Evolutionary conservation across 2,797 vertebrate genomes (phyloP).

Genomic region (Cuculus canorus): DNA sequence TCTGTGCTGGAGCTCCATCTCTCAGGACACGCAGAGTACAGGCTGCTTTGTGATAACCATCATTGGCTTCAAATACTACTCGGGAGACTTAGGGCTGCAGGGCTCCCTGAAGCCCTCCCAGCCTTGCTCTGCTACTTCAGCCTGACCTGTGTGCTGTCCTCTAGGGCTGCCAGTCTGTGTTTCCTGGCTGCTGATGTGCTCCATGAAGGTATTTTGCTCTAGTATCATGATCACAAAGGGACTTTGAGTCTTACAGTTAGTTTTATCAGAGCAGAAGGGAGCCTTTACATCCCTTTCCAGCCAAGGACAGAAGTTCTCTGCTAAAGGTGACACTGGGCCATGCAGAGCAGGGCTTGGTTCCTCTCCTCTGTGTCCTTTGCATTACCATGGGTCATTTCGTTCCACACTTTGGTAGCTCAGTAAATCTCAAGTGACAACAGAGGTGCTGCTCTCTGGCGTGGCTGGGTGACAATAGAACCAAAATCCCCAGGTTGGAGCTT

Average conservation of each 20-base stretch:
- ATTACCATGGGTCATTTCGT: neutral
- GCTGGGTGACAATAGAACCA: rapidly evolving
- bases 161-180: neutral
- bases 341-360: neutral
- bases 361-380: neutral
- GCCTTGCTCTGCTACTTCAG: too few species aligned
- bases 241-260: neutral
- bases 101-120: too few species aligned
- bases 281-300: neutral
- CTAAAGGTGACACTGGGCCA: neutral
- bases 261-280: neutral
- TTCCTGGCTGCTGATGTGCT: neutral
- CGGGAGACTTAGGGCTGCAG: neutral
- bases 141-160: neutral
- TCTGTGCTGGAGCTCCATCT: neutral
- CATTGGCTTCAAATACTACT: neutral
- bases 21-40: neutral
- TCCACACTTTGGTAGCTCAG: neutral
- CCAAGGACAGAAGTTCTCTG: neutral
- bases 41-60: neutral
- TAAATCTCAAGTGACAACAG: neutral
- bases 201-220: neutral
- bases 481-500: neutral
- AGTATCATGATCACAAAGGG: neutral
- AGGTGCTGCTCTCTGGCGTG: neutral